Percentiles rank a stretch among this genome's conserved stretches.
phyloP scores from a whole-genome alignment of 2,888 invertebrate species.

The Tiphia femorata region DNA sequence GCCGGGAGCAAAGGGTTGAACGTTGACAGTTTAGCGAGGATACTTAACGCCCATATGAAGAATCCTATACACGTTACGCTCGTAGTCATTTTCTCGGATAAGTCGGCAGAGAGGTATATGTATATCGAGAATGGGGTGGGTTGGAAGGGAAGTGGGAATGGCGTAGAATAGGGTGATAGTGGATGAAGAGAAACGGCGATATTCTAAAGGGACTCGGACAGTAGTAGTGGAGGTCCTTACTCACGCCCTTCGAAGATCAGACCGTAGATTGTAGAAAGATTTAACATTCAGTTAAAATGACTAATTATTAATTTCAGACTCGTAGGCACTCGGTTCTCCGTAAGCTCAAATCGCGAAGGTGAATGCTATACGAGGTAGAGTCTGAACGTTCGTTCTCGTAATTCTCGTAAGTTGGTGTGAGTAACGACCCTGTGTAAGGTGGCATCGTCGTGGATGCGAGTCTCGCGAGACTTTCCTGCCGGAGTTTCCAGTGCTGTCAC shows the following conservation, averaged over 20 bases:
- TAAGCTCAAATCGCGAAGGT: no score
- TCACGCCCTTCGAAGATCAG: not conserved
- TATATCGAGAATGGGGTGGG: no score
- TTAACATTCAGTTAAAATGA: no score
- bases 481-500: constrained; percentile 64
- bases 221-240: not conserved
- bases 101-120: no score
- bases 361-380: no score
- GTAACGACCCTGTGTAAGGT: constrained; percentile 40
- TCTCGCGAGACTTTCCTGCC: constrained; percentile 40
- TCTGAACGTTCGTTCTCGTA: constrained; percentile 34
- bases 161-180: not conserved
- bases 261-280: no score
- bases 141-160: not conserved
- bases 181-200: not conserved
- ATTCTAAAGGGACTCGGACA: no score
- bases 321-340: constrained; percentile 48
- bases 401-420: constrained; percentile 36
- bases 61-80: no score
- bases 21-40: no score
- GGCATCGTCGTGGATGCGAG: constrained; percentile 22
- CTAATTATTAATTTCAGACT: constrained; percentile 42
- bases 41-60: no score
- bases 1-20: no score
- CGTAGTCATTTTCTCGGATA: no score